Evolutionary conservation across 2,888 invertebrate species (phyloP).

Genomic region (Argyra leucocephala): DNA sequence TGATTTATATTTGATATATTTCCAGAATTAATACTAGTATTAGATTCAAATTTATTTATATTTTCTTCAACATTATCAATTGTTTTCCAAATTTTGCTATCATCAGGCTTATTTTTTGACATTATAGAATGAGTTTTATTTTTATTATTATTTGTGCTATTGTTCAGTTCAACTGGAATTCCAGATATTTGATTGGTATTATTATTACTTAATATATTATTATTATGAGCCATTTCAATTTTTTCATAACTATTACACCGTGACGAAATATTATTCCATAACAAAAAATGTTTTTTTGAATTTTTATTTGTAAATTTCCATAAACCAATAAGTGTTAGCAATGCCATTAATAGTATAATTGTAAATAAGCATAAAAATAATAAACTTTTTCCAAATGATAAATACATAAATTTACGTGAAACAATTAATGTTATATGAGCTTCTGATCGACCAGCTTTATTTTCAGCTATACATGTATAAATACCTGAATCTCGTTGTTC

Average conservation of each 20-base stretch:
- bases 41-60: too few species aligned
- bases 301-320: constrained; percentile 53
- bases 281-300: constrained; percentile 49
- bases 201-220: not conserved
- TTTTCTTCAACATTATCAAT: too few species aligned
- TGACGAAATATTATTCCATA: constrained; percentile 42
- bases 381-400: constrained; percentile 50
- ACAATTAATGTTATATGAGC: constrained; percentile 64
- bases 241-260: constrained; percentile 64
- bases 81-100: too few species aligned
- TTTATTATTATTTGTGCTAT: too few species aligned
- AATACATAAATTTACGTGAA: constrained; percentile 54
- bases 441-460: constrained; percentile 67
- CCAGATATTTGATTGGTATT: constrained; percentile 8
- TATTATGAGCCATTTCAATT: constrained; percentile 57
- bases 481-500: constrained; percentile 66
- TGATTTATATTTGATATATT: too few species aligned
- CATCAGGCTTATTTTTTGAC: too few species aligned
- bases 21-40: too few species aligned
- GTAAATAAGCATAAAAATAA: constrained; percentile 60
- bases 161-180: not conserved
- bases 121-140: too few species aligned
- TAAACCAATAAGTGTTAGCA: constrained; percentile 56
- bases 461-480: constrained; percentile 70
- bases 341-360: constrained; percentile 57